Percentiles rank a stretch among this genome's conserved stretches.
These are phyloP conservation scores for Spongilla lacustris DNA, from an alignment of 37 sponge, comb jelly and placozoan genomes.

Conservation along the genomic window DNA sequence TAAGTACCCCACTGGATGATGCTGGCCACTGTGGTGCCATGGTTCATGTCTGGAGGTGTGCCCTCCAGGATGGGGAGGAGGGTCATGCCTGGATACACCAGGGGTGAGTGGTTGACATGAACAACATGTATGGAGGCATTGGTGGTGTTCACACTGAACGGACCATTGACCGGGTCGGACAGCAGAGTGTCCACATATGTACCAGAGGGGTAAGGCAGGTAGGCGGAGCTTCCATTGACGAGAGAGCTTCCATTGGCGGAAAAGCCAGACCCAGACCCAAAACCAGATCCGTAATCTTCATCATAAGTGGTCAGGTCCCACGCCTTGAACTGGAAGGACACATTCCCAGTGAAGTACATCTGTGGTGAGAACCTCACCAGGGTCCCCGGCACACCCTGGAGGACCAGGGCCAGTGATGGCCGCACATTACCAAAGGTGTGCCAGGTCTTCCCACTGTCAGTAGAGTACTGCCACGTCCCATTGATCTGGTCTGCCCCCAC, in stretches of 20 bases:
- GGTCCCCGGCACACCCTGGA: slow-evolving; percentile 41
- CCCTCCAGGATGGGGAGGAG: slow-evolving; percentile 66
- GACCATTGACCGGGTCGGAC: slow-evolving; percentile 56
- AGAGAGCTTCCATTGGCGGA: not conserved
- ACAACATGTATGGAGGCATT: slow-evolving; percentile 54
- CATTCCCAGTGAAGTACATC: slow-evolving; percentile 76
- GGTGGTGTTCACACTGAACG: slow-evolving; percentile 72
- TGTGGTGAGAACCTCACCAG: slow-evolving; percentile 74
- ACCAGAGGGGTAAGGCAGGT: slow-evolving; percentile 40
- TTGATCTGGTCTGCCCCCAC: slow-evolving; percentile 62
- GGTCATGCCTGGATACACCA: slow-evolving; percentile 48
- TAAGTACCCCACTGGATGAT: slow-evolving; percentile 42
- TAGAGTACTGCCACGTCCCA: slow-evolving; percentile 82
- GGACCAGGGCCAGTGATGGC: slow-evolving; percentile 47
- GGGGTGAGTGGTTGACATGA: slow-evolving; percentile 89
- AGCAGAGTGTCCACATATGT: slow-evolving; percentile 37
- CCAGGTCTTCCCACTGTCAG: slow-evolving; percentile 65
- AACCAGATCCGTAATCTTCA: slow-evolving; percentile 7
- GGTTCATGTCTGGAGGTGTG: slow-evolving; percentile 40
- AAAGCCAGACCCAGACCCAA: slow-evolving; percentile 17
- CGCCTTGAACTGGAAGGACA: slow-evolving; percentile 58
- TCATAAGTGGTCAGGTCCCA: slow-evolving; percentile 75
- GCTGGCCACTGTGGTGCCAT: slow-evolving; percentile 73
- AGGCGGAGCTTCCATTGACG: not conserved
- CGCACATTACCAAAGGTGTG: slow-evolving; percentile 53